Evolutionary conservation across 2,113 vertebrate genomes (phyloP).

Genomic region (Sakesphorus luctuosus): DNA sequence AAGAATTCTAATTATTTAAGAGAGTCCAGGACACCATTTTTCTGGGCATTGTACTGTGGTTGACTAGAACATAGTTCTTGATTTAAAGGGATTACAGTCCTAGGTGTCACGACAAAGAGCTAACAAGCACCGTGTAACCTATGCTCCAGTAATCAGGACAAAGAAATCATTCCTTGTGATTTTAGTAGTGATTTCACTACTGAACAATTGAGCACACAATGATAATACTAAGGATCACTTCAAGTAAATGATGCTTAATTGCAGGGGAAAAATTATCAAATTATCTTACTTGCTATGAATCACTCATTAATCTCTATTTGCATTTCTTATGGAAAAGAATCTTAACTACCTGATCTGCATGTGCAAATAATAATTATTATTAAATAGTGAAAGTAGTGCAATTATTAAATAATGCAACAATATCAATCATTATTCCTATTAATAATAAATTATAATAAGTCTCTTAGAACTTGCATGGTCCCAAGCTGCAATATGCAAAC

Average conservation of each 20-base stretch:
- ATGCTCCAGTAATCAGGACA: neutral
- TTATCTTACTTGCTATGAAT: conserved; percentile 42
- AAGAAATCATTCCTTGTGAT: conserved; percentile 23
- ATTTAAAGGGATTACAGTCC: neutral
- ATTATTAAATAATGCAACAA: conserved; percentile 70
- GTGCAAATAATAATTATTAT: conserved; percentile 63
- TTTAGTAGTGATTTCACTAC: conserved; percentile 41
- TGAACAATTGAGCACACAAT: neutral
- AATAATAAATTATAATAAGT: conserved; percentile 58
- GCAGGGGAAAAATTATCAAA: conserved; percentile 33
- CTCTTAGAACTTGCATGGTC: neutral
- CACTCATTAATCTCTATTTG: conserved; percentile 63
- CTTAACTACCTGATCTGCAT: conserved; percentile 51
- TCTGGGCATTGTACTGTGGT: neutral
- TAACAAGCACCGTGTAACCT: neutral
- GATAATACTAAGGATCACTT: neutral
- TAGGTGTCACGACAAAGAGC: neutral
- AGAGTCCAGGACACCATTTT: neutral
- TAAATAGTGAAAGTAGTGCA: conserved; percentile 49
- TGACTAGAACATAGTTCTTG: neutral
- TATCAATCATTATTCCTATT: conserved; percentile 60
- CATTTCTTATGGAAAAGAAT: conserved; percentile 43
- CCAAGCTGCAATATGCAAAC: conserved; percentile 12
- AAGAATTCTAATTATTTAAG: neutral
- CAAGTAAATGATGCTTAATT: conserved; percentile 33